Base-by-base conservation (phyloP, 2,888 invertebrate genomes). In the Galerucella nymphaeae region DNA sequence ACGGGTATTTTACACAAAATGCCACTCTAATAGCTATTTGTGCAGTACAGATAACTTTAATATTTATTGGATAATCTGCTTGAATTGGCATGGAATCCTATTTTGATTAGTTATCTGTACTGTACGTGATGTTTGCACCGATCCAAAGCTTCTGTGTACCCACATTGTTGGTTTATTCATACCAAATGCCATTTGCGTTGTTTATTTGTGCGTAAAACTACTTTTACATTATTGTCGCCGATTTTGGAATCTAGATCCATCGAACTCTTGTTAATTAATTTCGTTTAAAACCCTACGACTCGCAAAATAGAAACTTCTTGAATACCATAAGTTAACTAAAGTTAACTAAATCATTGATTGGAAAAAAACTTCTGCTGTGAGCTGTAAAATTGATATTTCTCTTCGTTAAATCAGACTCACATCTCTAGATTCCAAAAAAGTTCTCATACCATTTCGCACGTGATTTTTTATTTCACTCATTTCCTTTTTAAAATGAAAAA, bases 81-180 rank as follows among this genome's bases (percentile, higher is more conserved):
- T 74, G 75, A 76, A 77, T 70, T 64, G 53, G 64, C 69, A 71
- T 71, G 72, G 76, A 76, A 77, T 78, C 75, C 76, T 73, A 78
- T 77, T 79, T 78, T 71, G 77, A 80, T 78, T 75, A 72, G 79
- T 78, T 80, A 80, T 80, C 80, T 75, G 77, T 58, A 68, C 75
- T 74, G 79, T 73, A 76, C 78, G 77, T 78, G 78, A 73, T 73
- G 76, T 73, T 75, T 76, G 75, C 75, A 78, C 71, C 67, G 62
- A 55, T 48, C 72, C 69, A 66, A 55, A 69, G 73, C 74, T 74
- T 71, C 61, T 58, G 66, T 71, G 73, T 68, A 70, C 70, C 71
- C 70, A 70, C 75, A 79, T 79, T 78, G 65, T 77, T 73, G 76
- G 78, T 77, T 77, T 77, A 79, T 79, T 76, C 76, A 71, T 73